Evolutionary conservation across 2,113 vertebrate species (phyloP), one percentile per base, ranked within the genome.

Genomic region (Clarias batrachus): DNA sequence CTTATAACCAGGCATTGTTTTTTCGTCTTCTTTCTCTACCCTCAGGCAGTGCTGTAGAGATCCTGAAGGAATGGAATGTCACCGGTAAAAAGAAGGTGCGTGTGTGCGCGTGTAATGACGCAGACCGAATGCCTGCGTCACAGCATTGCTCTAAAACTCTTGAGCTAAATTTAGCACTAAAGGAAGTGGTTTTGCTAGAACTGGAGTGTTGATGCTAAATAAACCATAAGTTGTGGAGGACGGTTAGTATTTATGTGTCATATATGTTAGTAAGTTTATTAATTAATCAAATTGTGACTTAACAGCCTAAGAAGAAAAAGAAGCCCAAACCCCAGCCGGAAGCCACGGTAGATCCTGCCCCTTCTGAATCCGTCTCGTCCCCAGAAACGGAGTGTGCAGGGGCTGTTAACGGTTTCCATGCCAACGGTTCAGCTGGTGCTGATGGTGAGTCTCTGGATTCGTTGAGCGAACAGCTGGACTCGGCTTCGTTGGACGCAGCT

Each of bases 1-100:
- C 21, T 13, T 1, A 19, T 56, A 4, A 19, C 9, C 3, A 54
- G 48, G 48, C 37, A 25, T 25, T 60, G 48, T 80, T 27, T 33
- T 37, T 63, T 62, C 13, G 30, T 73, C 21, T 68, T 84, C 62
- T 86, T 1, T 85, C 90, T 87, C 30, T 2, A 91, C 92, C 21
- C 89, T 30, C 33, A 99, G 97, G 97, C 17, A 97, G 96, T 56
- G 97, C 97, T 80, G 93, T 92, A 16, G 97, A 98, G 90, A 97
- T 99, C 66, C 93, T 99, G 91, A 98, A 99, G 91, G 97, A 99
- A 90, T 98, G 97, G 97, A 98, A 96, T 81, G 95, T 98, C 57
- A 97, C 97, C 0, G 97, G 97, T 87, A 99, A 99, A 91, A 99
- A 98, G 94, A 99, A 98, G 97, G 97, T 97, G 93, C 78, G 88